These are phyloP conservation scores for Oncorhynchus clarkii DNA, from an alignment of 2,113 vertebrate species.

Conservation along the genomic window DNA sequence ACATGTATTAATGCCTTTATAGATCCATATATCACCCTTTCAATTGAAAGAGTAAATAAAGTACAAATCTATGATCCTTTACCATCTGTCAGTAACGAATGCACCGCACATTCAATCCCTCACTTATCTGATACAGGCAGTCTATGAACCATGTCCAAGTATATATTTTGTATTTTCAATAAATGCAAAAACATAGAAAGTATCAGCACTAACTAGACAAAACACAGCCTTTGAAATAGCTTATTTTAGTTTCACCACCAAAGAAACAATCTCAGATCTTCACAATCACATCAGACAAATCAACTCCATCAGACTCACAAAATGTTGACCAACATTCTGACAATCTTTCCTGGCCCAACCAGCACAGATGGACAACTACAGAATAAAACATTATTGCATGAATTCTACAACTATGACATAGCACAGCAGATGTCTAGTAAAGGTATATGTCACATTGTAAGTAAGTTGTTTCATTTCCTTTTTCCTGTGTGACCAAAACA, in stretches of 20 bases:
- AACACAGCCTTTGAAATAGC: not conserved
- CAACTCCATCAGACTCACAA: not conserved
- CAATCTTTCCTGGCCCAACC: not conserved
- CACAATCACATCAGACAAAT: not conserved
- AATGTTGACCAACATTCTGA: not conserved
- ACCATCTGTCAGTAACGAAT: not conserved
- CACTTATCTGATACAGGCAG: constrained; percentile 9
- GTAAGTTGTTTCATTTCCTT: not conserved
- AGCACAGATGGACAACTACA: not conserved
- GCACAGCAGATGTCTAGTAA: not conserved
- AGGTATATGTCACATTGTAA: not conserved
- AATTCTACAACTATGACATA: constrained; percentile 3
- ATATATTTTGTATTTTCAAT: not conserved
- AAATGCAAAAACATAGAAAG: constrained; percentile 9
- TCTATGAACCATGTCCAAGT: not conserved
- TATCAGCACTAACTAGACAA: constrained; percentile 12
- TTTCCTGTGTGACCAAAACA: not conserved
- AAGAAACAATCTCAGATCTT: not conserved
- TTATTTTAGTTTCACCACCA: not conserved
- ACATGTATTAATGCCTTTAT: constrained; percentile 8
- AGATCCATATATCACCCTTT: constrained; percentile 35
- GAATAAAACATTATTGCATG: constrained; percentile 1
- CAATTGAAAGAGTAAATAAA: constrained; percentile 30
- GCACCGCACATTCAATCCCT: not conserved
- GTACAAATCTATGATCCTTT: constrained; percentile 15